A percentile compares a stretch with the other conserved stretches of the same genome.
Conservation (phyloP, 2,797 vertebrate species). For the Neomorphus geoffroyi region DNA sequence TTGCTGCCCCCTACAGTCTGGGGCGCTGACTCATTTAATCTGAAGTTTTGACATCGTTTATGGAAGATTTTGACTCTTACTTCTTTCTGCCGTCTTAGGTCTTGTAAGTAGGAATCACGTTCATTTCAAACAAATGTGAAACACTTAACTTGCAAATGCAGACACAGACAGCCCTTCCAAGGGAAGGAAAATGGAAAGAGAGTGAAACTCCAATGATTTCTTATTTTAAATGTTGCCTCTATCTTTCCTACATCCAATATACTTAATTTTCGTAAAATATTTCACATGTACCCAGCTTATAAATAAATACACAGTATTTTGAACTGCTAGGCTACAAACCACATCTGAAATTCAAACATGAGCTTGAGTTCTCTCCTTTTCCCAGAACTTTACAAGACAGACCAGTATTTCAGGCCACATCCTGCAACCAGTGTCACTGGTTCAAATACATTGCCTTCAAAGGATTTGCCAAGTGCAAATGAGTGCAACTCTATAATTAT, state of each 20-base stretch:
- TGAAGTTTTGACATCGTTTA: neutral
- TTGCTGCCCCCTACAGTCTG: constrained; percentile 33
- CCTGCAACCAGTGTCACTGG: constrained; percentile 60
- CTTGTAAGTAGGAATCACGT: neutral
- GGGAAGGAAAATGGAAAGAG: neutral
- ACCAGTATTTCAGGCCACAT: constrained; percentile 67
- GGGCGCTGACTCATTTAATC: neutral
- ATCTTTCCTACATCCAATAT: neutral
- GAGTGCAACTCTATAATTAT: constrained; percentile 63
- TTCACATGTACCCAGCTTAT: neutral
- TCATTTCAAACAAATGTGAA: neutral
- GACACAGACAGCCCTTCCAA: neutral
- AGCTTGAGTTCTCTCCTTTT: constrained; percentile 39
- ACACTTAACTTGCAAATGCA: neutral
- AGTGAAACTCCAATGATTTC: neutral
- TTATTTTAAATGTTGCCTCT: neutral
- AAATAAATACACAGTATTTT: constrained; percentile 17
- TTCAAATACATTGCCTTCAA: constrained; percentile 56
- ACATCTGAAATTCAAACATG: constrained; percentile 27
- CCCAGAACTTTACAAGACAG: constrained; percentile 63
- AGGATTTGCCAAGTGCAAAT: constrained; percentile 61
- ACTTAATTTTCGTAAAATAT: neutral
- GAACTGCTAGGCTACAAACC: constrained; percentile 1
- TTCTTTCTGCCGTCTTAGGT: neutral
- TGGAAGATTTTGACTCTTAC: neutral